Percentiles rank a stretch among this genome's conserved stretches.
Evolutionary conservation across 2,113 vertebrate genomes (phyloP).

Genomic region (human (Homo sapiens)): DNA sequence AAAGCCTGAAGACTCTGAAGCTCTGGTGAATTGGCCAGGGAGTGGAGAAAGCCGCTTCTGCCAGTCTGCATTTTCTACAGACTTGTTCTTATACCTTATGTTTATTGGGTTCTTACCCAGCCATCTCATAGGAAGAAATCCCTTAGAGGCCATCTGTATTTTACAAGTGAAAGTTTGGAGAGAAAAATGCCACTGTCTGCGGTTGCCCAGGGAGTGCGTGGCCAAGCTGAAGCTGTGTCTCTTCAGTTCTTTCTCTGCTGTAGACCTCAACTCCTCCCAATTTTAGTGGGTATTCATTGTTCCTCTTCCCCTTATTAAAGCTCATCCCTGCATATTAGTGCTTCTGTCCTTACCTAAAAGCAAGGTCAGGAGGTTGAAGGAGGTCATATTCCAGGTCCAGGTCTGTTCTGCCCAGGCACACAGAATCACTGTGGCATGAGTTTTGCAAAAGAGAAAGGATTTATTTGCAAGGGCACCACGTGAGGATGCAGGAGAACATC

Average conservation of each 20-base stretch:
- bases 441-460: too few species aligned
- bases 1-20: neutral
- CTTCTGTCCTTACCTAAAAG: neutral
- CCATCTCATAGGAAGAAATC: neutral
- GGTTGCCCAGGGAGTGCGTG: neutral
- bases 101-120: neutral
- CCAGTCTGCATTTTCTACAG: neutral
- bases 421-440: too few species aligned
- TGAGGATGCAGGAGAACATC: too few species aligned
- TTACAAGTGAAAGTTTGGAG: neutral
- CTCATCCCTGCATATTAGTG: neutral
- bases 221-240: neutral
- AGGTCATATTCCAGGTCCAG: neutral
- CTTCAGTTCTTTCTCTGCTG: neutral
- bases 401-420: too few species aligned
- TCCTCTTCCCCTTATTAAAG: neutral
- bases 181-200: neutral
- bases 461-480: too few species aligned
- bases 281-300: neutral
- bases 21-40: neutral
- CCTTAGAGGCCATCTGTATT: neutral
- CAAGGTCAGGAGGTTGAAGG: neutral
- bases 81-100: neutral
- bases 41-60: neutral
- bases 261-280: neutral